These are phyloP conservation scores for Columba guinea DNA, from an alignment of 2,797 vertebrate genomes.

Conservation along the genomic window DNA sequence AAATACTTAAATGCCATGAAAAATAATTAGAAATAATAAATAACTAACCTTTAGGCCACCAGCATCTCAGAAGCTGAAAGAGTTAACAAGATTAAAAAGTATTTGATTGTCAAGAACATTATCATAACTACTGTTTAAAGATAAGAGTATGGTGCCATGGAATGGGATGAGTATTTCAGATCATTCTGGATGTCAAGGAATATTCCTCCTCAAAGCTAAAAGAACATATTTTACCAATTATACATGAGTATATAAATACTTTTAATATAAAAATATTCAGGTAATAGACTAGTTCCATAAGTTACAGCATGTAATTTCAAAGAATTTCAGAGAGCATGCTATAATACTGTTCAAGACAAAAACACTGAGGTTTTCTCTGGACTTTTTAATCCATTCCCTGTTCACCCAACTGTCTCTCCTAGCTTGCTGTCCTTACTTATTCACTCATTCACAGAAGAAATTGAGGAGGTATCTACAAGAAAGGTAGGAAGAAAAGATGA, in stretches of 20 bases:
- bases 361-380: neutral
- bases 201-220: neutral
- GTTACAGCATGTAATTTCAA: neutral
- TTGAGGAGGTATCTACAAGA: neutral
- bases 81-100: neutral
- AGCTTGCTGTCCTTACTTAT: neutral
- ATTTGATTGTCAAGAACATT: neutral
- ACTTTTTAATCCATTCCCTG: neutral
- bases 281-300: neutral
- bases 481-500: neutral
- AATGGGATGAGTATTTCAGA: neutral
- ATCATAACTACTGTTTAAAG: neutral
- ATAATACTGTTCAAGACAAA: neutral
- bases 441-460: neutral
- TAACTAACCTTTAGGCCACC: neutral
- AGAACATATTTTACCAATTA: neutral
- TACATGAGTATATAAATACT: neutral
- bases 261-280: neutral
- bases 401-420: neutral
- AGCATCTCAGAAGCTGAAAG: neutral
- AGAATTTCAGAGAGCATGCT: neutral
- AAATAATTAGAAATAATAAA: neutral
- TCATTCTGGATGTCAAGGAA: neutral
- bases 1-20: neutral
- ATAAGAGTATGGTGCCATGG: neutral